phyloP scores from a whole-genome alignment of 2,113 vertebrate genomes.

The Lasiurus borealis region DNA sequence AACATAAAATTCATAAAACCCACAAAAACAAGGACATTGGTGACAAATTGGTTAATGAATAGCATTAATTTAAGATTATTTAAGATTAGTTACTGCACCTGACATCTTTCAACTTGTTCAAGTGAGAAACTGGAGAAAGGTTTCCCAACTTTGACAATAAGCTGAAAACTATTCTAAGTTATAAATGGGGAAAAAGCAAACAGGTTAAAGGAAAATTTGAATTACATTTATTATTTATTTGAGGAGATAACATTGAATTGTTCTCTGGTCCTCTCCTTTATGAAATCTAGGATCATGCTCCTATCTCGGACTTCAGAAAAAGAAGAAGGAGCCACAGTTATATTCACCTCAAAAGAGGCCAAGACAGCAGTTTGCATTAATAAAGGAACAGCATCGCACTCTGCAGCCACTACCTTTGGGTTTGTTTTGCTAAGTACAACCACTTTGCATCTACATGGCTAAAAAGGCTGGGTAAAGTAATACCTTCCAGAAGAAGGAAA shows the following conservation, averaged over 20 bases:
- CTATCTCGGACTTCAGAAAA: neutral
- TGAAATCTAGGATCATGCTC: neutral
- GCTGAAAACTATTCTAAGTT: constrained; percentile 1
- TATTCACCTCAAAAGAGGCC: neutral
- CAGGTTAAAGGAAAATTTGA: neutral
- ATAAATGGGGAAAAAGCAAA: neutral
- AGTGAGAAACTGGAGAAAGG: neutral
- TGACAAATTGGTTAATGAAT: neutral
- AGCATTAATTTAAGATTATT: neutral
- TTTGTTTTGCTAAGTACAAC: neutral
- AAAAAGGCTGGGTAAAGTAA: neutral
- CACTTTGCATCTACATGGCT: neutral
- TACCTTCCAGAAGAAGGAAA: neutral
- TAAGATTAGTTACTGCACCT: neutral
- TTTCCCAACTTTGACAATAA: neutral
- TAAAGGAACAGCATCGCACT: neutral
- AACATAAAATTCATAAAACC: neutral
- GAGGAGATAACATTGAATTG: neutral
- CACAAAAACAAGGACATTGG: neutral
- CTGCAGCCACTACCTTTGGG: neutral
- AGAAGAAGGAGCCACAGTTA: neutral
- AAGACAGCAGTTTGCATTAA: neutral
- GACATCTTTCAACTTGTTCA: neutral
- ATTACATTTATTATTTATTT: neutral
- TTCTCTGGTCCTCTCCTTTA: neutral